Percentiles rank a stretch among this genome's conserved stretches.
Conservation (phyloP, 2,888 invertebrate species). For the Noctua janthina region DNA sequence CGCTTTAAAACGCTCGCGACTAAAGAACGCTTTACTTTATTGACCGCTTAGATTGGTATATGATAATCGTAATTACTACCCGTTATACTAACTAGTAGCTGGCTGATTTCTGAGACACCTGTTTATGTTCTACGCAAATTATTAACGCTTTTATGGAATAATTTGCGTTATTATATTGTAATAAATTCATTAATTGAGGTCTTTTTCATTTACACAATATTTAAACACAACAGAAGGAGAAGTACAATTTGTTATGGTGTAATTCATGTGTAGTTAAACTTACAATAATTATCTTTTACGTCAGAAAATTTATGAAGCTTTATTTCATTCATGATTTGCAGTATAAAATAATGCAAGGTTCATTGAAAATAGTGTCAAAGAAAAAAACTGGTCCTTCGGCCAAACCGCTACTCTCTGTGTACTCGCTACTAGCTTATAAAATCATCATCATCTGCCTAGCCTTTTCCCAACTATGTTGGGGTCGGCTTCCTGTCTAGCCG, state of each 20-base stretch:
- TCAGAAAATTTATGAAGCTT: not conserved
- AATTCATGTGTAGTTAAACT: not conserved
- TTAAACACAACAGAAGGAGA: no score
- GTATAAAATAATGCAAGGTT: not conserved
- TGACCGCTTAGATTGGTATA: constrained; percentile 44
- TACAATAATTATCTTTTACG: not conserved
- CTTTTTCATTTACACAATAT: constrained; percentile 20
- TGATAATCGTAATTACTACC: constrained; percentile 56
- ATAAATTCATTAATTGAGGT: not conserved
- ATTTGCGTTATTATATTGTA: constrained; percentile 18
- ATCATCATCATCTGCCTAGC: no score
- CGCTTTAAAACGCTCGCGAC: constrained; percentile 75
- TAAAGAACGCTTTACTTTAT: constrained; percentile 59
- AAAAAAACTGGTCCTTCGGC: no score
- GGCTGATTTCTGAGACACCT: constrained; percentile 26
- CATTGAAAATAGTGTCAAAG: not conserved
- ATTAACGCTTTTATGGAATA: constrained; percentile 20
- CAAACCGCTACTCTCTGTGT: not conserved
- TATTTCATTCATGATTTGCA: not conserved
- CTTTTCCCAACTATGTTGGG: no score
- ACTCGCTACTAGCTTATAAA: not conserved
- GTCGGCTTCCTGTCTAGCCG: no score
- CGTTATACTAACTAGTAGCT: constrained; percentile 30
- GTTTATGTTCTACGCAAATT: constrained; percentile 25
- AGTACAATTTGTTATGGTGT: not conserved